These are phyloP conservation scores for Trissolcus japonicus DNA, from an alignment of 2,888 invertebrate species.

Conservation along the genomic window DNA sequence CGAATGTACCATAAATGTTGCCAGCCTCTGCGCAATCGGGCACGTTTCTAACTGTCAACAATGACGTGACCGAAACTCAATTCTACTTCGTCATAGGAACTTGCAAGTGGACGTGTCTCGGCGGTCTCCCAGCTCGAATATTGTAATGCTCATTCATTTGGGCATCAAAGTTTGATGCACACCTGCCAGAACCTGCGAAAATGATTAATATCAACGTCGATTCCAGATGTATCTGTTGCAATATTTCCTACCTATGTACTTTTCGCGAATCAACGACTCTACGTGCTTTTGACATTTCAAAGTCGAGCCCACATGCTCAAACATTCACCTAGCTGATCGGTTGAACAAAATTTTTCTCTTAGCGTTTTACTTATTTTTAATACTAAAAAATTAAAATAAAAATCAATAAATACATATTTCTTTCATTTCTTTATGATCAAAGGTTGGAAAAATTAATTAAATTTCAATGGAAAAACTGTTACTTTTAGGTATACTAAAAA, in stretches of 20 bases:
- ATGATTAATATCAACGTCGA: slow-evolving; percentile 56
- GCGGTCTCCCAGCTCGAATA: slow-evolving; percentile 2
- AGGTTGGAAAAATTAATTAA: neutral
- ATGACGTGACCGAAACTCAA: slow-evolving; percentile 19
- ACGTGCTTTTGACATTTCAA: slow-evolving; percentile 44
- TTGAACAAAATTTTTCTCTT: neutral
- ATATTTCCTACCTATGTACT: slow-evolving; percentile 15
- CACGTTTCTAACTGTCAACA: slow-evolving; percentile 26
- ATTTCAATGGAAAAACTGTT: too few species aligned
- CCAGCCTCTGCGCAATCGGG: slow-evolving; percentile 14
- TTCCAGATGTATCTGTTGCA: slow-evolving; percentile 56
- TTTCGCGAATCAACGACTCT: slow-evolving; percentile 27
- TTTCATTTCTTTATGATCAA: neutral
- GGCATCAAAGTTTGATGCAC: slow-evolving; percentile 46
- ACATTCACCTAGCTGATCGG: neutral
- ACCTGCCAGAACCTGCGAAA: slow-evolving; percentile 42
- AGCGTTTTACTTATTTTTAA: too few species aligned
- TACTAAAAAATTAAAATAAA: too few species aligned
- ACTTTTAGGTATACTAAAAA: too few species aligned
- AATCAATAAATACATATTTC: too few species aligned
- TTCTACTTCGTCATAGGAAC: slow-evolving; percentile 16
- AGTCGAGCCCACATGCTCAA: slow-evolving; percentile 8
- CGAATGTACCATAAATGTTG: neutral
- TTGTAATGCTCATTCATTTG: slow-evolving; percentile 39
- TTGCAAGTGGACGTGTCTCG: slow-evolving; percentile 9